Evolutionary conservation across 1,140 invertebrate genomes (phyloP).

Genomic region (Rhyacophila brunnea): DNA sequence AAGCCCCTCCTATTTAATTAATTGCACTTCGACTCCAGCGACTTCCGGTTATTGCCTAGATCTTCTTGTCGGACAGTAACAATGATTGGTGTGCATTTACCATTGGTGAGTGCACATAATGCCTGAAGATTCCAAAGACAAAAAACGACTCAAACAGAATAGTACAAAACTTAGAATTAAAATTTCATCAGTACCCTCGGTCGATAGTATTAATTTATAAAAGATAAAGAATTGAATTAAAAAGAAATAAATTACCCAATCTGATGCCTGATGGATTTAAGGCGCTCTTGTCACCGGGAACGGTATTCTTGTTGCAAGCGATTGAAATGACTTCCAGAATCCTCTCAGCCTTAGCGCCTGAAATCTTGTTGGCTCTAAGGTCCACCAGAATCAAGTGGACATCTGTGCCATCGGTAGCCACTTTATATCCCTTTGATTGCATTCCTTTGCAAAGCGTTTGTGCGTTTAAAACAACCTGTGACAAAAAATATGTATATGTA

Average conservation of each 20-base stretch:
- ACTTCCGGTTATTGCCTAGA: too few relatives aligned
- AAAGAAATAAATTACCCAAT: slow-evolving; percentile 65
- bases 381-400: slow-evolving; percentile 81
- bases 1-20: too few relatives aligned
- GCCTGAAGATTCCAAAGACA: too few relatives aligned
- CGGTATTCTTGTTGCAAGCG: slow-evolving; percentile 98
- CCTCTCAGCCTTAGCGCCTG: slow-evolving; percentile 83
- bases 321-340: slow-evolving; percentile 88
- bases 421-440: slow-evolving; percentile 65
- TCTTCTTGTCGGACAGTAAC: too few relatives aligned
- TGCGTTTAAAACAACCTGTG: slow-evolving; percentile 76
- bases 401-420: slow-evolving; percentile 82
- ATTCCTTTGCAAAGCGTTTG: slow-evolving; percentile 65
- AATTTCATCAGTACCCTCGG: too few relatives aligned
- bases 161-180: too few relatives aligned
- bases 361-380: slow-evolving; percentile 71
- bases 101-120: too few relatives aligned
- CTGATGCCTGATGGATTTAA: slow-evolving; percentile 91
- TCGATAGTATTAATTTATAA: too few relatives aligned
- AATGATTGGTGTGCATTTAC: too few relatives aligned
- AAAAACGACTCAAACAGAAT: too few relatives aligned
- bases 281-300: slow-evolving; percentile 93
- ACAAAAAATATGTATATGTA: slow-evolving; percentile 45
- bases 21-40: too few relatives aligned
- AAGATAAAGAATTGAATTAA: too few relatives aligned